Conservation (phyloP, 2,888 invertebrate species). For the Andrena flavipes region DNA sequence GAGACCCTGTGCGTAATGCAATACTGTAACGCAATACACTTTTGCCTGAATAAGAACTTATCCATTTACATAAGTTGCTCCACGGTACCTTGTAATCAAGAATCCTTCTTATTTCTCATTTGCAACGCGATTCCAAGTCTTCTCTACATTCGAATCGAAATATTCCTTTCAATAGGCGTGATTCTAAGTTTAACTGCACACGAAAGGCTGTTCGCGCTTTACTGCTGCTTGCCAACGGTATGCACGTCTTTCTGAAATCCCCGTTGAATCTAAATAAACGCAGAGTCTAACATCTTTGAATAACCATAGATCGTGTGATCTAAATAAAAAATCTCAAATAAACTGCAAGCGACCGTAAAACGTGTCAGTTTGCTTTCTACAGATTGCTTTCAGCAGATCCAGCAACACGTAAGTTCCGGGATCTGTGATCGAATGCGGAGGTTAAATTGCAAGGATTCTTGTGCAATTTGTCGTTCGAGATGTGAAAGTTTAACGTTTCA, state of each 20-base stretch:
- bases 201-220: neutral
- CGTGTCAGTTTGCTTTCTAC: neutral
- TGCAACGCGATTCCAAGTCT: neutral
- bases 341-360: neutral
- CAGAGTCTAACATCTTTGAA: neutral
- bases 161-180: too few relatives aligned
- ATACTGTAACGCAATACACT: slow-evolving; percentile 46
- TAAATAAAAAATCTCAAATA: neutral
- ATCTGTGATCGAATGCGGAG: too few relatives aligned
- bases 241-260: neutral
- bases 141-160: slow-evolving; percentile 4
- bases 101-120: slow-evolving; percentile 23
- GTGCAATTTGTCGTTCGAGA: too few relatives aligned
- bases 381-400: neutral
- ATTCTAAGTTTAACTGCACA: neutral
- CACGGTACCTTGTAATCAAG: slow-evolving; percentile 37
- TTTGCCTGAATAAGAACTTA: slow-evolving; percentile 41
- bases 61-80: slow-evolving; percentile 50
- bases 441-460: too few relatives aligned
- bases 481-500: too few relatives aligned
- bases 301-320: neutral
- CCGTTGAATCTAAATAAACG: neutral
- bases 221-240: neutral
- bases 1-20: slow-evolving; percentile 26
- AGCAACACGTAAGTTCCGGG: neutral